phyloP scores from a whole-genome alignment of 1,140 invertebrate species.

The Pseudomyrmex sp. region DNA sequence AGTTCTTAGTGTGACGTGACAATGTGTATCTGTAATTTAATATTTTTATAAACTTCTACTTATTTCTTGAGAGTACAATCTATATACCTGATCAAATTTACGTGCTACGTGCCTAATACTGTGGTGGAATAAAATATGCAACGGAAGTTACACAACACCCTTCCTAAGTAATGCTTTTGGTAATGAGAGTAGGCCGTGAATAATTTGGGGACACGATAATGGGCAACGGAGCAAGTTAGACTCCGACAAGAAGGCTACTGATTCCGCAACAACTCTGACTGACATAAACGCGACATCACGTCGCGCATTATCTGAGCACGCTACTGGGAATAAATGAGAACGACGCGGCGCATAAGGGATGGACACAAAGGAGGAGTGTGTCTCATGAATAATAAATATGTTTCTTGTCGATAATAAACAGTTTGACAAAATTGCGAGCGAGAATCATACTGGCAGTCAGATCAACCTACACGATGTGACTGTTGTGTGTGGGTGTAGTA shows the following conservation, averaged over 20 bases:
- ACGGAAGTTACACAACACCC: background rate
- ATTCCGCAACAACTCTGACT: slow-evolving; percentile 38
- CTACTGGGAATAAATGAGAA: slow-evolving; percentile 41
- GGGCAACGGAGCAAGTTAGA: slow-evolving; percentile 8
- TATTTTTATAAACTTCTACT: slow-evolving; percentile 1
- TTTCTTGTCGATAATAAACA: slow-evolving; percentile 30
- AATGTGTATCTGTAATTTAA: slow-evolving; percentile 12
- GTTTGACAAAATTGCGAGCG: slow-evolving; percentile 27
- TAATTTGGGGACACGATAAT: slow-evolving; percentile 32
- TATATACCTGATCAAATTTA: too few relatives aligned
- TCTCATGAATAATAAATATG: slow-evolving; percentile 48
- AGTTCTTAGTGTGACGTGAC: background rate
- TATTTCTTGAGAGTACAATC: too few relatives aligned
- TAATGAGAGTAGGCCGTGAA: slow-evolving; percentile 6
- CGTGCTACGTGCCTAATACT: too few relatives aligned
- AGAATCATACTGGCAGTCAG: background rate
- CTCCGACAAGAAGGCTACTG: slow-evolving; percentile 31
- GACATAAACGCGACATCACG: slow-evolving; percentile 55
- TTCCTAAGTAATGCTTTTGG: background rate
- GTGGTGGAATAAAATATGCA: background rate
- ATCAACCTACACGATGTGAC: background rate
- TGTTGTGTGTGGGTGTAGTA: background rate
- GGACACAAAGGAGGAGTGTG: slow-evolving; percentile 11
- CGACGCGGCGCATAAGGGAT: slow-evolving; percentile 18
- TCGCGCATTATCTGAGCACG: slow-evolving; percentile 34